These are phyloP conservation scores for Schlechtendalia chinensis DNA, from an alignment of 1,140 invertebrate species.

Conservation along the genomic window DNA sequence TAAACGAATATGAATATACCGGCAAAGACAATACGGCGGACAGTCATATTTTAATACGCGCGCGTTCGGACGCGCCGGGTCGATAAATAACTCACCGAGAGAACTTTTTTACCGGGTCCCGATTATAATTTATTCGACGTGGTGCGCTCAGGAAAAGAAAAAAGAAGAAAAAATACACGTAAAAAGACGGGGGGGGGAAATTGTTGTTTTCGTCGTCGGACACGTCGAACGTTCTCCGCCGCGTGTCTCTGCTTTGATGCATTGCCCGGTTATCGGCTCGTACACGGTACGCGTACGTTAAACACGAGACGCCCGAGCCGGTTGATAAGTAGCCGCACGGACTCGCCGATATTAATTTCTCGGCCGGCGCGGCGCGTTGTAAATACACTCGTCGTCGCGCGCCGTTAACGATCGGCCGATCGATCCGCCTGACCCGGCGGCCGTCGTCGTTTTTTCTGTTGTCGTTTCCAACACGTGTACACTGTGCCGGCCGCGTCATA, in stretches of 20 bases:
- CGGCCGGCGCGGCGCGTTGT: background rate
- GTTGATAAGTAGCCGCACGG: constrained; percentile 31
- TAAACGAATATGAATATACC: background rate
- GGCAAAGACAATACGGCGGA: constrained; percentile 37
- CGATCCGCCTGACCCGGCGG: too few species aligned
- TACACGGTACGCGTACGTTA: background rate
- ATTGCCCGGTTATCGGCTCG: constrained; percentile 38
- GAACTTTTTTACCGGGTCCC: constrained; percentile 43
- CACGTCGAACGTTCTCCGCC: constrained; percentile 32
- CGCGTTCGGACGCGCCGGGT: constrained; percentile 46
- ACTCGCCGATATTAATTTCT: background rate
- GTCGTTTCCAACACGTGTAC: too few species aligned
- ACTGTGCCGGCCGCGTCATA: too few species aligned
- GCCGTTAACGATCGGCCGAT: too few species aligned
- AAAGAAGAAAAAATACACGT: background rate
- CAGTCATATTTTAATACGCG: constrained; percentile 43
- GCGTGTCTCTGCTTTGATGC: constrained; percentile 37
- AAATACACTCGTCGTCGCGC: background rate
- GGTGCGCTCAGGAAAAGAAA: constrained; percentile 24
- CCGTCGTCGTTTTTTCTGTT: too few species aligned
- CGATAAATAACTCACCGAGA: constrained; percentile 47
- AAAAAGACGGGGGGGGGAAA: background rate
- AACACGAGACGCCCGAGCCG: background rate
- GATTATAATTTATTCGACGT: constrained; percentile 49
- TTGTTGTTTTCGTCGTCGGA: constrained; percentile 38